Conservation (phyloP, 1,140 invertebrate genomes). For the Drosophila aff. region DNA sequence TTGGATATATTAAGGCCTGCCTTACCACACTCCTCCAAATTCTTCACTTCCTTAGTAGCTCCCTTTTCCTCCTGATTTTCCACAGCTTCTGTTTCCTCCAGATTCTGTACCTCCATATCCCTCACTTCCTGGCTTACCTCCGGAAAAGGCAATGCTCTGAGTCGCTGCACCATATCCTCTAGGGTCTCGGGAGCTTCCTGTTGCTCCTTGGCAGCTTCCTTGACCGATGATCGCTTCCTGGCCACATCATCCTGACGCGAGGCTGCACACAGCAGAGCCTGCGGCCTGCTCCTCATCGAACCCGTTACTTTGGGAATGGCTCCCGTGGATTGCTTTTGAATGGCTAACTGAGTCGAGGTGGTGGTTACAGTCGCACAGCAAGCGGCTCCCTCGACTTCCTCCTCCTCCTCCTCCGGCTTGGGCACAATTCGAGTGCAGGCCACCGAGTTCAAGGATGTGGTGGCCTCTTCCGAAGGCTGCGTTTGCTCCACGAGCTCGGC, state of each 20-base stretch:
- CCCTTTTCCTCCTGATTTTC: neutral
- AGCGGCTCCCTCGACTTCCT: conserved; percentile 35
- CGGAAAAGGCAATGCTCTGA: conserved; percentile 65
- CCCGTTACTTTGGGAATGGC: conserved; percentile 61
- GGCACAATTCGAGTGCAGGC: conserved; percentile 62
- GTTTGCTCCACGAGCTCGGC: conserved; percentile 63
- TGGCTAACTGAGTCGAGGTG: conserved; percentile 66
- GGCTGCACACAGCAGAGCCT: conserved; percentile 64
- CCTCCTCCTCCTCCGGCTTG: conserved; percentile 33
- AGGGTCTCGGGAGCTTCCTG: conserved; percentile 51
- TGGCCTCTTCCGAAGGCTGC: conserved; percentile 34
- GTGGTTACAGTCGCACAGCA: conserved; percentile 70
- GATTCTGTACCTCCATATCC: neutral
- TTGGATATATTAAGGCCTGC: neutral
- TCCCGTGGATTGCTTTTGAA: conserved; percentile 61
- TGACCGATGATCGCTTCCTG: conserved; percentile 46
- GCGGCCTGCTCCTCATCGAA: conserved; percentile 30
- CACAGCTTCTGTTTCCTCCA: too few species aligned
- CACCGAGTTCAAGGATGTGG: conserved; percentile 44
- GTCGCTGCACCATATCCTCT: conserved; percentile 75
- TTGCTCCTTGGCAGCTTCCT: conserved; percentile 5
- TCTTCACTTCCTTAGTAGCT: neutral
- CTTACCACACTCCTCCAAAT: neutral
- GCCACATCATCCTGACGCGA: conserved; percentile 54
- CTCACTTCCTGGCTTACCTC: neutral